phyloP scores from a whole-genome alignment of 1,140 invertebrate genomes.

The Phymastichus coffea region DNA sequence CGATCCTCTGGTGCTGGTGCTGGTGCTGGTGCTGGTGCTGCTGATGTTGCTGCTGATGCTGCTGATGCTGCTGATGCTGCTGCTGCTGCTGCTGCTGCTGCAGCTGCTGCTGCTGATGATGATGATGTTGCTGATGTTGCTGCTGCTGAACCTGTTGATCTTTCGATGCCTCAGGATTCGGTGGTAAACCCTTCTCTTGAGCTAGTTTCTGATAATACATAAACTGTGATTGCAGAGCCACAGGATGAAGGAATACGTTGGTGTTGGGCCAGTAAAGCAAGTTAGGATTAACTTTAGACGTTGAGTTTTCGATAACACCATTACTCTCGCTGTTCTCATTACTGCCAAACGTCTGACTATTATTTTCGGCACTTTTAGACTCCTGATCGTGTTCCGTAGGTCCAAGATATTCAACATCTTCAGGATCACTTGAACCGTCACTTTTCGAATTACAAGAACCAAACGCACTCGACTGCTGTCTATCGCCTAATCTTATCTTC shows the following conservation, averaged over 20 bases:
- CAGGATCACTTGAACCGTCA: constrained; percentile 58
- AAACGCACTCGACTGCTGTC: constrained; percentile 64
- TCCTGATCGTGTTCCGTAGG: constrained; percentile 35
- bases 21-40: not conserved
- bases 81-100: not conserved
- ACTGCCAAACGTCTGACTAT: constrained; percentile 28
- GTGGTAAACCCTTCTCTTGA: constrained; percentile 44
- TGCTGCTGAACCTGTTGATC: constrained; percentile 21
- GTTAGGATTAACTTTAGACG: constrained; percentile 40
- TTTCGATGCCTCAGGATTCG: constrained; percentile 25
- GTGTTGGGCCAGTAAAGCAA: constrained; percentile 71
- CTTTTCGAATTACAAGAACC: constrained; percentile 58
- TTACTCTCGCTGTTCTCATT: constrained; percentile 31
- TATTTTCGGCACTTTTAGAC: not conserved
- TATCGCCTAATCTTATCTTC: constrained; percentile 61
- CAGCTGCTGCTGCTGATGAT: not conserved
- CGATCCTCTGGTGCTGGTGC: constrained; percentile 40
- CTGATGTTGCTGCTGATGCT: not conserved
- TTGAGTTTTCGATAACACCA: constrained; percentile 34
- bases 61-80: not conserved
- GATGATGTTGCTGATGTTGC: not conserved
- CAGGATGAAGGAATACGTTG: constrained; percentile 70
- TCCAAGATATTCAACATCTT: constrained; percentile 61
- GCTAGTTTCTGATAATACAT: constrained; percentile 74
- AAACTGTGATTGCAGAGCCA: constrained; percentile 70